Percentiles rank a stretch among this genome's conserved stretches.
These are phyloP conservation scores for Enteromius mattozi DNA, from an alignment of 2,797 vertebrate genomes.

Conservation along the genomic window DNA sequence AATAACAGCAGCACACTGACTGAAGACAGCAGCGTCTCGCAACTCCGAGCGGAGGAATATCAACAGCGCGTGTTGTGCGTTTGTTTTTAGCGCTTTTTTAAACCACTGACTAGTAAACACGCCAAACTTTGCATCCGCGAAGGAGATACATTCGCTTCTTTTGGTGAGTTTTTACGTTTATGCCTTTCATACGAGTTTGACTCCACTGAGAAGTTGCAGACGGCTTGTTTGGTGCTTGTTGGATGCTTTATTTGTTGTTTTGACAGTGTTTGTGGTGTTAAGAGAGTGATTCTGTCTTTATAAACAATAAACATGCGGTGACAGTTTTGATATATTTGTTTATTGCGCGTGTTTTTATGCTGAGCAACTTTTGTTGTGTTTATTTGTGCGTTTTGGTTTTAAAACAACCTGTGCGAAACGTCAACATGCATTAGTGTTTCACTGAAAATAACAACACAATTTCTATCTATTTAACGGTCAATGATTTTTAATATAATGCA, in stretches of 20 bases:
- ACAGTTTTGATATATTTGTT: neutral
- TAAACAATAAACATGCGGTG: conserved; percentile 2
- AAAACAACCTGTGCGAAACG: neutral
- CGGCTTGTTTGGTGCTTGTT: neutral
- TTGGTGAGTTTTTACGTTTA: conserved; percentile 65
- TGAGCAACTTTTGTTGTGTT: neutral
- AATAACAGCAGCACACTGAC: conserved; percentile 81
- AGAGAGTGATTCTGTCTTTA: neutral
- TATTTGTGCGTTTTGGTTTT: neutral
- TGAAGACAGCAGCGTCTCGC: conserved; percentile 77
- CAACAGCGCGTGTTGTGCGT: conserved; percentile 74
- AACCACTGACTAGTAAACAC: conserved; percentile 66
- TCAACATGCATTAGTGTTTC: neutral
- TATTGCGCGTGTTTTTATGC: neutral
- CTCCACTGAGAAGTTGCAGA: conserved; percentile 51
- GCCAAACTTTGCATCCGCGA: conserved; percentile 62
- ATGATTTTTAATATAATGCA: neutral
- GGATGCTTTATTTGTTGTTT: conserved; percentile 9
- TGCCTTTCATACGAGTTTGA: conserved; percentile 37
- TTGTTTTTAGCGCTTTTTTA: conserved; percentile 71
- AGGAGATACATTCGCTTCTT: conserved; percentile 64
- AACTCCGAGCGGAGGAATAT: conserved; percentile 82
- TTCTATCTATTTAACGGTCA: neutral
- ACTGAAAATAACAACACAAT: neutral
- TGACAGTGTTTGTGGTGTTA: conserved; percentile 27